These are phyloP conservation scores for Lapara coniferarum DNA, from an alignment of 2,888 invertebrate species.

Conservation along the genomic window DNA sequence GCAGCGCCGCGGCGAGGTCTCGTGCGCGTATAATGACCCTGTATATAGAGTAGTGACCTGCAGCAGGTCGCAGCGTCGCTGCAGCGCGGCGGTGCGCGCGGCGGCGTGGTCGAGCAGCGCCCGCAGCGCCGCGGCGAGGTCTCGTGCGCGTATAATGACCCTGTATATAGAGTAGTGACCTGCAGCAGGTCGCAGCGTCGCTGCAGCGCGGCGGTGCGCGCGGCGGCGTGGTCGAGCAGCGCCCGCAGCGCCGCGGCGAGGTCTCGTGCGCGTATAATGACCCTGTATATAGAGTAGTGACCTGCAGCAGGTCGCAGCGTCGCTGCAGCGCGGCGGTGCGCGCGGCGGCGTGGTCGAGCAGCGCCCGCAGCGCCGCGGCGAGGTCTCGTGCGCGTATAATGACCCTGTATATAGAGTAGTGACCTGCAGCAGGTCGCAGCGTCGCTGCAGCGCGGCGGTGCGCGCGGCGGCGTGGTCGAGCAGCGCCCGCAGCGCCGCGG, in stretches of 20 bases:
- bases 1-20: conserved; percentile 88
- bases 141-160: too few species aligned
- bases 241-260: conserved; percentile 88
- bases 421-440: conserved; percentile 63
- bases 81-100: conserved; percentile 87
- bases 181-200: conserved; percentile 60
- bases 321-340: conserved; percentile 87
- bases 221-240: conserved; percentile 88
- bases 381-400: conserved; percentile 88
- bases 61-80: conserved; percentile 64
- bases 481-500: conserved; percentile 87
- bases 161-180: conserved; percentile 47
- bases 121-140: conserved; percentile 87
- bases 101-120: conserved; percentile 89
- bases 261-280: too few species aligned
- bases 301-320: conserved; percentile 61
- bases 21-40: too few species aligned
- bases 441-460: conserved; percentile 85
- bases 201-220: conserved; percentile 87
- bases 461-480: conserved; percentile 89
- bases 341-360: conserved; percentile 89
- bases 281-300: too few species aligned
- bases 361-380: conserved; percentile 86
- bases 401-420: too few species aligned
- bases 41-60: conserved; percentile 55